These are phyloP conservation scores for Apodemus sylvaticus DNA, from an alignment of 2,113 vertebrate genomes.

Conservation along the genomic window DNA sequence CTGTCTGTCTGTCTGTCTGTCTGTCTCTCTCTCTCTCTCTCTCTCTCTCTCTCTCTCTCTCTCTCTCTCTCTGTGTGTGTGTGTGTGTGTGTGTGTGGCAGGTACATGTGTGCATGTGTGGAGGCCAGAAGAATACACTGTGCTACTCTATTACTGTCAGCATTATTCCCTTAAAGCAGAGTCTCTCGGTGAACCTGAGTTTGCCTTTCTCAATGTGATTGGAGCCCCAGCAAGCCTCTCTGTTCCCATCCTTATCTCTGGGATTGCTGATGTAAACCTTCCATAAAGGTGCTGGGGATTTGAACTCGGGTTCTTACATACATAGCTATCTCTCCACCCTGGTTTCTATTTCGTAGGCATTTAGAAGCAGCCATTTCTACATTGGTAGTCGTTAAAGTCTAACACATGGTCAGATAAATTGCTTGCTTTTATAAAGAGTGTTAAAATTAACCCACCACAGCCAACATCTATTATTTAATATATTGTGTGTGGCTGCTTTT, in stretches of 20 bases:
- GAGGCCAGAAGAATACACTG: not conserved
- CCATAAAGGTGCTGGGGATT: not conserved
- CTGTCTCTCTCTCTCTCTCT: fast-evolving
- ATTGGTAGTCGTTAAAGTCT: constrained; percentile 19
- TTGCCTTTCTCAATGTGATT: not conserved
- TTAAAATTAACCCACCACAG: constrained; percentile 5
- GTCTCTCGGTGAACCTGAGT: not conserved
- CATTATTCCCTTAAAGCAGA: not conserved
- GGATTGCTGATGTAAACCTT: not conserved
- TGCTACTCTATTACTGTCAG: not conserved
- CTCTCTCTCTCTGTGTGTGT: not conserved
- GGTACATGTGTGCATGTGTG: not conserved
- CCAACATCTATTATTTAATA: not conserved
- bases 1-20: fast-evolving
- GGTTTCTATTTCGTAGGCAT: constrained; percentile 3
- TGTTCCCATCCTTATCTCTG: not conserved
- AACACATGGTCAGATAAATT: not conserved
- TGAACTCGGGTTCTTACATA: not conserved
- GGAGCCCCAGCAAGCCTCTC: not conserved
- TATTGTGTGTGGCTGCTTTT: not conserved
- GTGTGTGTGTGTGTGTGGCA: not conserved
- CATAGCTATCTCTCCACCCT: too few species aligned
- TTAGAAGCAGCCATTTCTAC: not conserved
- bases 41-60: fast-evolving
- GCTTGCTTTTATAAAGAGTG: constrained; percentile 27